Base-by-base conservation (phyloP, 2,797 vertebrate genomes). In the Sciurus carolinensis region DNA sequence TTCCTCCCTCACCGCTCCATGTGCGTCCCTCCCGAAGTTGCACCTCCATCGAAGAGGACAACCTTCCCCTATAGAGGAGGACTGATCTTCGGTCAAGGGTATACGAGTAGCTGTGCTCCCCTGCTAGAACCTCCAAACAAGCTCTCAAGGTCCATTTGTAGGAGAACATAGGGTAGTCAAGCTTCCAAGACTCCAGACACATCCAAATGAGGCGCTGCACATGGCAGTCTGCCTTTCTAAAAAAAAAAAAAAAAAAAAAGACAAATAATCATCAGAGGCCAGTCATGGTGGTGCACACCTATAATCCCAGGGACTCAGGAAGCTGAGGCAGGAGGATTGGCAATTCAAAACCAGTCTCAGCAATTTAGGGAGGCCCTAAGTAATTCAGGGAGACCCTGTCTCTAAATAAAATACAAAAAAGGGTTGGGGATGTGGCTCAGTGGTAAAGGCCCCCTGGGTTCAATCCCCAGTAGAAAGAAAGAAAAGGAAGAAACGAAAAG, bases 151-250 rank as follows among this genome's bases (percentile, higher is more conserved):
- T 99, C 99, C 99, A 99, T 99, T 99, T 99, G 99, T 99, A 99
- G 99, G 99, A 99, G 99, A 99, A 99, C 99, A 99, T 99, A 99
- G 99, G 99, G 99, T 99, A 99, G 99, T 99, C 99, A 99, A 99
- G 99, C 99, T 99, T 98, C 99, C 99, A 99, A 99, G 99, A 99
- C 99, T 99, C 99, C 99, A 99, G 98, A 99, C 99, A 99, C 99
- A 99, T 99, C 99, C 99, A 99, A 99, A 96, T 99, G 98, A 98
- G 99, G 99, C 99, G 97, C 99, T 99, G 99, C 99, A 99, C 87
- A 99, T 99, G 99, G 99, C 99, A 99, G 99, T 99, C 69, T 99
- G 99, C 99, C 99, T 99, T 99, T 94, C 96, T 99, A 39, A 39
- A 39, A 39, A 39, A 8, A 12, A 33, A 36, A 0, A 4, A 57